Conservation (phyloP, 1,140 invertebrate genomes). For the Pachypeltis micranthus region DNA sequence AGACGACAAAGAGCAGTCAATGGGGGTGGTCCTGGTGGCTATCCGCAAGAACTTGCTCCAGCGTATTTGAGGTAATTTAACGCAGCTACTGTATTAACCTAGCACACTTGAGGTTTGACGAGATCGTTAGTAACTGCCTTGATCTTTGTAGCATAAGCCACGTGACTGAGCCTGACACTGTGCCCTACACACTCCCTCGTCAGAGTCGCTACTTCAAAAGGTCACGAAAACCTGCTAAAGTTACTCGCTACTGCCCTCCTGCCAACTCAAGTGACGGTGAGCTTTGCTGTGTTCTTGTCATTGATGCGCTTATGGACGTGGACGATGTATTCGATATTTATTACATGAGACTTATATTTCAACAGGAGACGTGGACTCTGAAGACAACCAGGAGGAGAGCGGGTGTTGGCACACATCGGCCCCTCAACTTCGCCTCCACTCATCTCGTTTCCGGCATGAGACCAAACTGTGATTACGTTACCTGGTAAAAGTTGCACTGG, state of each 20-base stretch:
- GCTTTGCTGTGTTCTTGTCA: no score
- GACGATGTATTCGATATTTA: neutral
- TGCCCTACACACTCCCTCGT: constrained; percentile 66
- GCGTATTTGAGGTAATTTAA: neutral
- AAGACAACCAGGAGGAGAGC: constrained; percentile 25
- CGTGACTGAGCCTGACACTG: constrained; percentile 54
- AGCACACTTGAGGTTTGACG: constrained; percentile 36
- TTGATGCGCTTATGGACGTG: no score
- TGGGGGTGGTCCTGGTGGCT: constrained; percentile 26
- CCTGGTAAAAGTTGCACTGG: no score
- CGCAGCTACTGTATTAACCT: constrained; percentile 27
- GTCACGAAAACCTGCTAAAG: constrained; percentile 40
- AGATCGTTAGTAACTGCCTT: no score
- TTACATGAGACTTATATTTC: constrained; percentile 9
- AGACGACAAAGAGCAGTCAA: constrained; percentile 46
- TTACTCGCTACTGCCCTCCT: constrained; percentile 55
- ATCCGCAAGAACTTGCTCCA: neutral
- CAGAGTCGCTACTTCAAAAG: constrained; percentile 48
- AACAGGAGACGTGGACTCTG: constrained; percentile 29
- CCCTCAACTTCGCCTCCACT: constrained; percentile 24
- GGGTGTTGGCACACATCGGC: constrained; percentile 26
- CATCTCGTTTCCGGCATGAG: constrained; percentile 25
- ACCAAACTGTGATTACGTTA: constrained; percentile 29
- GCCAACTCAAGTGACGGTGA: constrained; percentile 75
- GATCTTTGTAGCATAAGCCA: constrained; percentile 29